Percentiles rank a stretch among this genome's conserved stretches.
Conservation (phyloP, 1,140 invertebrate genomes). For the Physella acuta region DNA sequence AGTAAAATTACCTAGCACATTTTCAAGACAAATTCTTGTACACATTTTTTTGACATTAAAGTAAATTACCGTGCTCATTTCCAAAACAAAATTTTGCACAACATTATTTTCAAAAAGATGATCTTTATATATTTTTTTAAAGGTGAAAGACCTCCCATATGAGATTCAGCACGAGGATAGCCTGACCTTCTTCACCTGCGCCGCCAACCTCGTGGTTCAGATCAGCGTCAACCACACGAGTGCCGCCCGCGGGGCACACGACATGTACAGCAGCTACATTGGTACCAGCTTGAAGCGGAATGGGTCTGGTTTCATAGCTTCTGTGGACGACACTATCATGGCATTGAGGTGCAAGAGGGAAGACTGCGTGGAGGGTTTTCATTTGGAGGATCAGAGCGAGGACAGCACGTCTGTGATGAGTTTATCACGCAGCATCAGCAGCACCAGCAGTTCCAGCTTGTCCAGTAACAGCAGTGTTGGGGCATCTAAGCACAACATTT, state of each 20-base stretch:
- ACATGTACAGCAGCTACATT: slow-evolving; percentile 10
- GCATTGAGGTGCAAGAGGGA: slow-evolving; percentile 7
- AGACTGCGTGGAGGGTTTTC: neutral
- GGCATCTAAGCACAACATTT: neutral
- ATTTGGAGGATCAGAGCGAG: neutral
- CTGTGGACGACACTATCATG: slow-evolving; percentile 2
- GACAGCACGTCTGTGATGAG: neutral
- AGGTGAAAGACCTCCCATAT: slow-evolving; percentile 15
- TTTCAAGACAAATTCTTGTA: too few relatives aligned
- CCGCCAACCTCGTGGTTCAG: slow-evolving; percentile 14
- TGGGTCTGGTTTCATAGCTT: slow-evolving; percentile 21
- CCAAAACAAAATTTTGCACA: too few relatives aligned
- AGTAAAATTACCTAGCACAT: too few relatives aligned
- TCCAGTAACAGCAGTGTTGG: neutral
- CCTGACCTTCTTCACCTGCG: slow-evolving; percentile 17
- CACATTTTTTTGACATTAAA: too few relatives aligned
- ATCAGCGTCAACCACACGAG: slow-evolving; percentile 16
- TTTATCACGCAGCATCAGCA: neutral
- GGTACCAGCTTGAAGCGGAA: slow-evolving; percentile 4
- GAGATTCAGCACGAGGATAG: slow-evolving; percentile 22
- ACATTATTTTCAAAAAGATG: too few relatives aligned
- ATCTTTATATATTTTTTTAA: too few relatives aligned
- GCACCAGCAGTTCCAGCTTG: slow-evolving; percentile 7
- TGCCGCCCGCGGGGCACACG: neutral
- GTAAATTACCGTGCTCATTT: too few relatives aligned